Conservation (phyloP, 1,140 invertebrate species). For the Cyclargus thomasi region DNA sequence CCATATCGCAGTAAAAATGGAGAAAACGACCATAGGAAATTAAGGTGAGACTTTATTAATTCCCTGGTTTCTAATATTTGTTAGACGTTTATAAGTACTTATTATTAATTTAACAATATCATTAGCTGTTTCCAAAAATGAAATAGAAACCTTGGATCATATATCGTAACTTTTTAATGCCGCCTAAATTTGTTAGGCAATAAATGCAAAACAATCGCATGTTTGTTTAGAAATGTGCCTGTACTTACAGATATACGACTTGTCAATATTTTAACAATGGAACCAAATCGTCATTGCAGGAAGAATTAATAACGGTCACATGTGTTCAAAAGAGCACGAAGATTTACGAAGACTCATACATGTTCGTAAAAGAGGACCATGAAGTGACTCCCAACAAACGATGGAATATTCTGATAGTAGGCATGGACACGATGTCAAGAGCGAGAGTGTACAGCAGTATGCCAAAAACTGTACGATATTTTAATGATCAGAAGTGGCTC, state of each 20-base stretch:
- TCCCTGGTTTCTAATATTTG: too few species aligned
- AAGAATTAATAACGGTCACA: conserved; percentile 44
- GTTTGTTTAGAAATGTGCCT: not conserved
- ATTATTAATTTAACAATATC: too few species aligned
- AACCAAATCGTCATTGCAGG: conserved; percentile 27
- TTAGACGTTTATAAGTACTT: too few species aligned
- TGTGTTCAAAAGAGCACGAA: conserved; percentile 28
- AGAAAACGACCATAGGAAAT: conserved; percentile 28
- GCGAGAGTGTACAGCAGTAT: conserved; percentile 85
- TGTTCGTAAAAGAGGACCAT: conserved; percentile 39
- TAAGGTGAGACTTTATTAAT: conserved; percentile 30
- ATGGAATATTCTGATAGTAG: conserved; percentile 83
- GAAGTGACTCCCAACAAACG: conserved; percentile 16
- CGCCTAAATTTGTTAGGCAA: too few species aligned
- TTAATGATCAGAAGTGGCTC: conserved; percentile 77
- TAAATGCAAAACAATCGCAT: too few species aligned
- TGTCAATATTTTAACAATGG: conserved; percentile 39
- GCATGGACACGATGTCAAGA: conserved; percentile 88
- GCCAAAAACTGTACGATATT: conserved; percentile 81
- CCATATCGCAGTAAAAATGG: conserved; percentile 24
- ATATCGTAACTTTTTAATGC: too few species aligned
- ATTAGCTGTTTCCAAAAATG: too few species aligned
- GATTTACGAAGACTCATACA: conserved; percentile 48
- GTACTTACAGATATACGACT: conserved; percentile 36
- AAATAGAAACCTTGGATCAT: too few species aligned